Conservation (phyloP, 53 echinoderm and acorn worm species). For the Echinarachnius parma region DNA sequence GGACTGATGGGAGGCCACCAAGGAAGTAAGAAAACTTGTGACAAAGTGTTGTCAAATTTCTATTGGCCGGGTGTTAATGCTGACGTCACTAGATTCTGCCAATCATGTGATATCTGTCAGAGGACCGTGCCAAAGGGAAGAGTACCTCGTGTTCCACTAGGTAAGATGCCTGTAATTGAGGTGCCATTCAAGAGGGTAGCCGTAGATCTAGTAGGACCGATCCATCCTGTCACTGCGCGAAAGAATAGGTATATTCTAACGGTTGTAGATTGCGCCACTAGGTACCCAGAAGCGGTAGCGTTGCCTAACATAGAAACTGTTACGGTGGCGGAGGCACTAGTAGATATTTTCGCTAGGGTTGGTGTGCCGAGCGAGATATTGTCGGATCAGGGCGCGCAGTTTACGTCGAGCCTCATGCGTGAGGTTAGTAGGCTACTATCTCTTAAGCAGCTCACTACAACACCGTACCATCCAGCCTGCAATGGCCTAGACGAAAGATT, state of each 20-base stretch:
- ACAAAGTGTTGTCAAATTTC: conserved; percentile 32
- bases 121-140: conserved; percentile 28
- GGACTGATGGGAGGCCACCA: conserved; percentile 35
- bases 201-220: conserved; percentile 32
- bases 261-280: conserved; percentile 31
- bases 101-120: conserved; percentile 46
- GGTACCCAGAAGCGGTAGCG: conserved; percentile 48
- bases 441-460: conserved; percentile 27
- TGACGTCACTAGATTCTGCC: conserved; percentile 27
- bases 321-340: conserved; percentile 41
- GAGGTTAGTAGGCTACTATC: too few species aligned
- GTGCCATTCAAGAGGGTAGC: conserved; percentile 38
- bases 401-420: too few species aligned
- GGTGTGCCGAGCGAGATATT: conserved; percentile 21
- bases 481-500: conserved; percentile 44
- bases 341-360: conserved; percentile 26
- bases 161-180: conserved; percentile 33
- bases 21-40: conserved; percentile 33
- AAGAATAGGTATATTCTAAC: conserved; percentile 27
- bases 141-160: conserved; percentile 30
- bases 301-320: conserved; percentile 32
- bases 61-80: conserved; percentile 37
- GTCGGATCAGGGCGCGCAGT: conserved; percentile 40
- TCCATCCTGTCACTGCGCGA: conserved; percentile 12
- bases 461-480: conserved; percentile 35